Conservation (phyloP, 2,888 invertebrate genomes). For the Miltochrista miniata region DNA sequence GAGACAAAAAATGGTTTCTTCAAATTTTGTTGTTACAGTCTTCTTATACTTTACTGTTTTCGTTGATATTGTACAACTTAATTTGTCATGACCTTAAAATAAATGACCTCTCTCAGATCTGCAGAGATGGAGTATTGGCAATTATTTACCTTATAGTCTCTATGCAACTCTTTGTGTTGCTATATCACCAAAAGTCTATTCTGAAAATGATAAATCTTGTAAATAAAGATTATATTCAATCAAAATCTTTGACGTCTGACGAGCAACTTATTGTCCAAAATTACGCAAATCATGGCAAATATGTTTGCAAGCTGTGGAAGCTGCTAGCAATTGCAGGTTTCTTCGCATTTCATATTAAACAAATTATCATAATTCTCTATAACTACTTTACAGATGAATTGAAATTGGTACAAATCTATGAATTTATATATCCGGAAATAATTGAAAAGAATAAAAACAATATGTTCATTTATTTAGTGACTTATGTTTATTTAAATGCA, state of each 20-base stretch:
- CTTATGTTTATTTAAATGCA: conserved; percentile 14
- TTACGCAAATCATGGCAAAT: conserved; percentile 35
- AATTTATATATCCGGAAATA: conserved; percentile 38
- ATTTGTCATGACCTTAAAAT: conserved; percentile 20
- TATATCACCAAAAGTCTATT: conserved; percentile 33
- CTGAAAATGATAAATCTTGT: conserved; percentile 38
- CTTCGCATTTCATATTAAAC: conserved; percentile 30
- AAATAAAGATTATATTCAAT: conserved; percentile 41
- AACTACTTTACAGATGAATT: conserved; percentile 32
- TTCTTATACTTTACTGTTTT: conserved; percentile 3
- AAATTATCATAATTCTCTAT: conserved; percentile 26
- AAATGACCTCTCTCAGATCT: conserved; percentile 25
- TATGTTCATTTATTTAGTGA: conserved; percentile 21
- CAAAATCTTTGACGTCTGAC: conserved; percentile 17
- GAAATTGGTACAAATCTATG: conserved; percentile 36
- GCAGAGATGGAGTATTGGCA: conserved; percentile 24
- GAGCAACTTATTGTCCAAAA: conserved; percentile 38
- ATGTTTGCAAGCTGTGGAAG: conserved; percentile 46
- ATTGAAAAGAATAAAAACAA: conserved; percentile 40
- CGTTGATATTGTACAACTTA: conserved; percentile 25
- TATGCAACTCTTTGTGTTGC: conserved; percentile 26
- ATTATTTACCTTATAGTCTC: conserved; percentile 16
- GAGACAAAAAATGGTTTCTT: conserved; percentile 28
- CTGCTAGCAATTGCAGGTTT: background rate
- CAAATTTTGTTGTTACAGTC: conserved; percentile 14